Percentiles rank a stretch among this genome's conserved stretches.
These are phyloP conservation scores for Clepsis dumicolana DNA, from an alignment of 2,888 invertebrate genomes.

Conservation along the genomic window DNA sequence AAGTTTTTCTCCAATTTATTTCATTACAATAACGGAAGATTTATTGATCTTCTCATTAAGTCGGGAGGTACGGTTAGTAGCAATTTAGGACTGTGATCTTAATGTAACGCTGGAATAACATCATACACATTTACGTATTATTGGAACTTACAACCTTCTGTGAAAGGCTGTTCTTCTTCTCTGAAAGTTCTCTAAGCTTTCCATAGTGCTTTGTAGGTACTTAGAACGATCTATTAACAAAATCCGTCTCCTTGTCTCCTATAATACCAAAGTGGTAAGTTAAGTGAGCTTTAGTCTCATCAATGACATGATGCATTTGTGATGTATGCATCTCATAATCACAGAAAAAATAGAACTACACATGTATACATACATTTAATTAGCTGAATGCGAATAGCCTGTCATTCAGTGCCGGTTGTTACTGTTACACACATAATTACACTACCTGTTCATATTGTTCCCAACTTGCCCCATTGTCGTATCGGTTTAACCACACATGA, in stretches of 20 bases:
- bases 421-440: not conserved
- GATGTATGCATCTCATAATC: too few species aligned
- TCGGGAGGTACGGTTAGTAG: not conserved
- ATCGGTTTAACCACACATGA: constrained; percentile 33
- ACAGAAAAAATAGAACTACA: not conserved
- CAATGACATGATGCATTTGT: not conserved
- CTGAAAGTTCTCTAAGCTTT: too few species aligned
- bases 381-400: not conserved
- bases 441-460: constrained; percentile 25
- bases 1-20: constrained; percentile 34
- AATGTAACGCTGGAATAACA: not conserved
- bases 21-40: constrained; percentile 30
- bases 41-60: constrained; percentile 21
- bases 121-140: not conserved
- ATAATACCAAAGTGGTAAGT: too few species aligned
- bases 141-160: not conserved
- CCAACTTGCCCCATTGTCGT: constrained; percentile 22
- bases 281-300: not conserved
- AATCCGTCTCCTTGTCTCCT: too few species aligned
- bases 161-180: too few species aligned
- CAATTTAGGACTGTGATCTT: not conserved
- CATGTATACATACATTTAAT: too few species aligned
- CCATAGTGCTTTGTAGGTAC: not conserved
- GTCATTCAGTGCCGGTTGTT: not conserved
- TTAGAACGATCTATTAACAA: too few species aligned